Evolutionary conservation across 2,888 invertebrate species (phyloP), one percentile per base, ranked within the genome.

Genomic region (Ennomos fuscantarius): DNA sequence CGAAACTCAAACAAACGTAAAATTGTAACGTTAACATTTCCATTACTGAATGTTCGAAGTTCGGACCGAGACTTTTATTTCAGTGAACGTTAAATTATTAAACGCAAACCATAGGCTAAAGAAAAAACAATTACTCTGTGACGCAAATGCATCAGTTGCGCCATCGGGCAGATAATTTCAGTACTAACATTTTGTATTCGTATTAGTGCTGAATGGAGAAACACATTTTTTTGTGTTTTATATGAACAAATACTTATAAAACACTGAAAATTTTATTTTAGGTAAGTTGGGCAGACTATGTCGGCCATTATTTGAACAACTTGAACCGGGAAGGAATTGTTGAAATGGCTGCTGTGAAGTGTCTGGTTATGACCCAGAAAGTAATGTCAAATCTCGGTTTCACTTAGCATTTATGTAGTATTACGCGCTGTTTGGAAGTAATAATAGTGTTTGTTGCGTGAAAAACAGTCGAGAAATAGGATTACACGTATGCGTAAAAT

Each of bases 101-200:
- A n/a, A n/a, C n/a, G n/a, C n/a, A n/a, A n/a, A n/a, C n/a, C n/a
- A n/a, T n/a, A n/a, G n/a, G n/a, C n/a, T n/a, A n/a, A n/a, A n/a
- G 1, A 2, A 24, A 1, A 24, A 24, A 24, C 24, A 24, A 24
- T 24, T 24, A 24, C 24, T 24, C 24, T 24, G 24, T 3, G 24
- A 24, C 3, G 43, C 11, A 45, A 33, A 42, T 8, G 66, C 51
- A 51, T 51, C 36, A 52, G 46, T 55, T 62, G 69, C 79, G 85
- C 87, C 79, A 78, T 76, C 87, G 84, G 60, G 70, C 72, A 80
- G 69, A 50, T 64, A 68, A 69, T 69, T 78, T 78, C 70, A 89
- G 89, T 89, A 89, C 85, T 85, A 87, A 85, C 86, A 89, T 86
- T 92, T 91, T 92, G 92, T 92, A 90, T 92, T 92, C 89, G 90